Evolutionary conservation across 2,888 invertebrate genomes (phyloP).

Genomic region (Chloroclystis v-ata): DNA sequence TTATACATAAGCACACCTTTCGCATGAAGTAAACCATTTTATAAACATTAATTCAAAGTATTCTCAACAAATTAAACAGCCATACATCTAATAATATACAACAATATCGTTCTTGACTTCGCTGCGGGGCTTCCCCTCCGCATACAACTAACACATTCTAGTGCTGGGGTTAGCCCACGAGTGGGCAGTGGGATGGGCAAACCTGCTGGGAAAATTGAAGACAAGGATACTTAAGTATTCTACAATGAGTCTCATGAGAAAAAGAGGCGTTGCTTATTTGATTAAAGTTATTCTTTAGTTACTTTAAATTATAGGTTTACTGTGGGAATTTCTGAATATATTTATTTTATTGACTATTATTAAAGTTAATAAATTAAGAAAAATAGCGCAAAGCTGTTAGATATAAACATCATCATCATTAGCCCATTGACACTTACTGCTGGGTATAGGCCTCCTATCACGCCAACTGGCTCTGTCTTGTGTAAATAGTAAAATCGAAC

Average conservation of each 20-base stretch:
- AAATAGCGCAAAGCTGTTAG: too few relatives aligned
- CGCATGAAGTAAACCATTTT: slow-evolving; percentile 6
- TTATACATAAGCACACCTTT: too few relatives aligned
- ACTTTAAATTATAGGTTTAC: slow-evolving; percentile 25
- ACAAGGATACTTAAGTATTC: slow-evolving; percentile 31
- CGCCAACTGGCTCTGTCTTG: too few relatives aligned
- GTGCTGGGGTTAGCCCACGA: neutral
- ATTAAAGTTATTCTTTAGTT: neutral
- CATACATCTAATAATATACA: slow-evolving; percentile 50
- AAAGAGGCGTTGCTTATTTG: slow-evolving; percentile 34
- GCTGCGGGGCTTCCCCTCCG: slow-evolving; percentile 50
- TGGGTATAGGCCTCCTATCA: too few relatives aligned
- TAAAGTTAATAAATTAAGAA: too few relatives aligned
- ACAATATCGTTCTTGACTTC: slow-evolving; percentile 46
- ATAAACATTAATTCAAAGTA: slow-evolving; percentile 30
- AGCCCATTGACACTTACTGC: too few relatives aligned
- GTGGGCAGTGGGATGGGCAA: slow-evolving; percentile 34
- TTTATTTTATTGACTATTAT: too few relatives aligned
- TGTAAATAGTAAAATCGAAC: slow-evolving; percentile 61
- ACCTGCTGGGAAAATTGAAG: slow-evolving; percentile 57
- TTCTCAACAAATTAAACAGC: slow-evolving; percentile 58
- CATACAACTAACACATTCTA: slow-evolving; percentile 8
- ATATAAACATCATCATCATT: too few relatives aligned
- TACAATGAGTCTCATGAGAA: slow-evolving; percentile 42
- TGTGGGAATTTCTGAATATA: slow-evolving; percentile 22